A percentile compares a stretch with the other conserved stretches of the same genome.
phyloP scores from a whole-genome alignment of 92 coral and sea anemone species.

The Epizoanthus ramosus region DNA sequence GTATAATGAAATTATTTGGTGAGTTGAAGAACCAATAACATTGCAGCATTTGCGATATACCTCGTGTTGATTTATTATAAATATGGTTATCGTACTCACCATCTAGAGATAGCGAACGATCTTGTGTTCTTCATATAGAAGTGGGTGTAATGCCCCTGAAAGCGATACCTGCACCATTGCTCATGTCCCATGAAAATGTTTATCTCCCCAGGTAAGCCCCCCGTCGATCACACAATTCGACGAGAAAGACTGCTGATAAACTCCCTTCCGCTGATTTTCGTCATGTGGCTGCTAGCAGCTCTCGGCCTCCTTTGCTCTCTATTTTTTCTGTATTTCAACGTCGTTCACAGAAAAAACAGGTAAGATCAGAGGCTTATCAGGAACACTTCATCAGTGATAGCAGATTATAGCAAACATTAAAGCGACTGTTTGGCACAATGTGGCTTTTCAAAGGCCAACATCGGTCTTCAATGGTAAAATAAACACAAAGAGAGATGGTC shows the following conservation, averaged over 20 bases:
- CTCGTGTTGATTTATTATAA: too few species aligned
- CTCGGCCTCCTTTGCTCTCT: slow-evolving; percentile 73
- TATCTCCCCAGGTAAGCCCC: slow-evolving; percentile 63
- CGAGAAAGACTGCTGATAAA: slow-evolving; percentile 59
- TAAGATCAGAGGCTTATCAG: slow-evolving; percentile 15
- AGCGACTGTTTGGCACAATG: background rate
- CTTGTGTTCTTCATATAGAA: too few species aligned
- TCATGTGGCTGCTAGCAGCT: slow-evolving; percentile 79
- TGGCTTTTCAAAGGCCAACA: too few species aligned
- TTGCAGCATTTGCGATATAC: too few species aligned
- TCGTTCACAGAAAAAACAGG: slow-evolving; percentile 77
- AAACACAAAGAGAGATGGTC: too few species aligned
- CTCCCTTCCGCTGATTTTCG: slow-evolving; percentile 68
- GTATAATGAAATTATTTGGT: too few species aligned
- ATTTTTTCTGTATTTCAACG: slow-evolving; percentile 79
- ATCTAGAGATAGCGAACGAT: too few species aligned
- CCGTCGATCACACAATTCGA: slow-evolving; percentile 71
- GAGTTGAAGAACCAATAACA: too few species aligned
- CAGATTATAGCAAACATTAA: background rate
- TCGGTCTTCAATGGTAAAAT: too few species aligned
- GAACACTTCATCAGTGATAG: background rate
- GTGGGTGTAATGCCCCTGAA: too few species aligned
- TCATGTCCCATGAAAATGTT: background rate
- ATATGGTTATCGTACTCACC: too few species aligned
- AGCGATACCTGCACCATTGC: background rate